Base-by-base conservation (phyloP, 2,113 vertebrate species). In the Cranoglanis bouderius region DNA sequence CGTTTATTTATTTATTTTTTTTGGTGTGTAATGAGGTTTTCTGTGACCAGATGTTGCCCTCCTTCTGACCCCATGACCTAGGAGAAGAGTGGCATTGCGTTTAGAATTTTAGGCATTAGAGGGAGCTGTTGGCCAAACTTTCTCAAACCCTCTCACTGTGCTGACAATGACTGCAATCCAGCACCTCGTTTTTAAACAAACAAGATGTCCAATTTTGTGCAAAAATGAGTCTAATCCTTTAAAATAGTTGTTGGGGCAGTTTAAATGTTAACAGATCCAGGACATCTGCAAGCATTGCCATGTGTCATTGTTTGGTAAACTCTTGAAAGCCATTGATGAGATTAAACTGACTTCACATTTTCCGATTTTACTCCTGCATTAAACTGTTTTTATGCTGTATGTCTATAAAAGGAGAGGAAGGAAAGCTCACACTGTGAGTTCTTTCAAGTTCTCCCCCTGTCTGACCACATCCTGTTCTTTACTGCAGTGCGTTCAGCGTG, bases 321-420 rank as follows among this genome's bases (percentile, higher is more conserved):
- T 24, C 8, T 18, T 40, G 19, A 24, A 82, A 40, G 19, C 35
- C 5, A 16, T 2, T 40, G 53, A 1, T 81, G 29, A 81, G 49
- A 82, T 38, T 4, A 53, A 81, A 81, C 18, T 32, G 13, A 35
- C 38, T 26, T n/a, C 9, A n/a, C 2, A 1, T 78, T 4, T 57
- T 24, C 80, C 38, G 10, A 4, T 38, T 21, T 38, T 12, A 12
- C 80, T 13, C 53, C 10, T 0, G 53, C 24, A 1, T 82, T 57
- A 82, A 59, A 19, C 19, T 82, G 53, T 21, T 59, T 82, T 38
- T 24, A 24, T 59, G 51, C 53, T 57, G 8, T 6, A 82, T 82
- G 80, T 59, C 80, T 82, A 82, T 82, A 82, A 59, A 82, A 82
- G 80, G 80, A 80, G 77, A 80, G 77, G 77, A 80, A 80, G 77